Evolutionary conservation across 2,797 vertebrate genomes (phyloP), one percentile per base, ranked within the genome.

Genomic region (Coregonus ussuriensis): DNA sequence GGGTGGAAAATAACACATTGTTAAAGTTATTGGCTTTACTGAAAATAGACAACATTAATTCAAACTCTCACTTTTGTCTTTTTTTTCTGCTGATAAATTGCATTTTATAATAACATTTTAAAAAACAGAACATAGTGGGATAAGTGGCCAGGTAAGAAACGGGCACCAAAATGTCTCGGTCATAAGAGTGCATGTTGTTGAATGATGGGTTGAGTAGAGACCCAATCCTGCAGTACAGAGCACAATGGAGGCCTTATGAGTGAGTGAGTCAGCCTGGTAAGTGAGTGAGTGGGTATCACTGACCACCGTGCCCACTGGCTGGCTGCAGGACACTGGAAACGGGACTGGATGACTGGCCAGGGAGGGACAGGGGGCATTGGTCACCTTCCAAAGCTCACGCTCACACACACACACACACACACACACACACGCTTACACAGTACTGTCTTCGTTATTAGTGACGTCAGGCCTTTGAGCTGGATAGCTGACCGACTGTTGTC

Each of bases 171-270:
- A 91, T 85, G 93, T 90, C 92, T 91, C 88, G 85, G 88, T 92
- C 90, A 92, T 88, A 92, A 91, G 92, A 92, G 88, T 91, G 91
- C 91, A 86, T 91, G 89, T n/a, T 59, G 16, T 88, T 91, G 88
- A 93, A 91, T 92, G 89, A 92, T 91, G 88, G 75, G 82, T 84
- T 86, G 91, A 91, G 89, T 85, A 65, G 92, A 92, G 93, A 91
- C 91, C 91, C 88, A 93, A 91, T 93, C 91, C 91, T 87, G 91
- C 88, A 86, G 87, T 18, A n/a, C 4, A 18, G 82, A 90, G 89
- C 90, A 95, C 93, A 94, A 94, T 93, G 89, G 87, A 84, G 83
- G 85, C 92, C 91, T 94, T 94, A 93, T 93, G 88, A 91, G 87
- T 93, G 88, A 91, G 87, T 89, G 89, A 91, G 86, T 91, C 89